phyloP scores from a whole-genome alignment of 2,888 invertebrate species.

The Ceriagrion tenellum region DNA sequence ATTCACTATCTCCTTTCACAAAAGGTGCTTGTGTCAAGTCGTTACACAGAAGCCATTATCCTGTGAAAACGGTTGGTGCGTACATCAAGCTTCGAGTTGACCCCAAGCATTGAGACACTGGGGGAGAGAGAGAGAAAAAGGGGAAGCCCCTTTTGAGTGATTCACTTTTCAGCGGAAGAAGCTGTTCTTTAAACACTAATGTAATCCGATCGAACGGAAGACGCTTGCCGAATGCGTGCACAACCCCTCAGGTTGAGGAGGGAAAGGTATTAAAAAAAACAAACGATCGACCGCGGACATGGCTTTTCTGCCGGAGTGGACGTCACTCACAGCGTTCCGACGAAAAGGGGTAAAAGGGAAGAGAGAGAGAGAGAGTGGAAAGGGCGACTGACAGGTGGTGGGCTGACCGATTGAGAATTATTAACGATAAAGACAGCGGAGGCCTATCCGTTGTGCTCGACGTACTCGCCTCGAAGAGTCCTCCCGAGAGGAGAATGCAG shows the following conservation, averaged over 20 bases:
- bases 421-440: background rate
- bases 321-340: background rate
- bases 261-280: background rate
- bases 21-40: no score
- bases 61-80: no score
- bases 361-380: no score
- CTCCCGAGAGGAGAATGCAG: background rate
- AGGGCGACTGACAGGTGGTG: background rate
- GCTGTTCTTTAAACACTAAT: background rate
- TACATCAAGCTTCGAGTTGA: no score
- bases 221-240: background rate
- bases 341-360: background rate
- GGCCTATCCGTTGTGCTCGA: background rate
- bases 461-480: background rate
- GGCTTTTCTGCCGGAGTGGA: background rate
- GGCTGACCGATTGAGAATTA: background rate
- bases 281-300: background rate
- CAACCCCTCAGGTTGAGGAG: background rate
- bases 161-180: no score
- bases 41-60: no score
- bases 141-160: no score
- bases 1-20: no score
- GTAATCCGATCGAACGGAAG: background rate
- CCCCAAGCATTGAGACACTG: no score
- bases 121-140: no score